Conservation (phyloP, 2,113 vertebrate species). For the Paradoxurus hermaphroditus region DNA sequence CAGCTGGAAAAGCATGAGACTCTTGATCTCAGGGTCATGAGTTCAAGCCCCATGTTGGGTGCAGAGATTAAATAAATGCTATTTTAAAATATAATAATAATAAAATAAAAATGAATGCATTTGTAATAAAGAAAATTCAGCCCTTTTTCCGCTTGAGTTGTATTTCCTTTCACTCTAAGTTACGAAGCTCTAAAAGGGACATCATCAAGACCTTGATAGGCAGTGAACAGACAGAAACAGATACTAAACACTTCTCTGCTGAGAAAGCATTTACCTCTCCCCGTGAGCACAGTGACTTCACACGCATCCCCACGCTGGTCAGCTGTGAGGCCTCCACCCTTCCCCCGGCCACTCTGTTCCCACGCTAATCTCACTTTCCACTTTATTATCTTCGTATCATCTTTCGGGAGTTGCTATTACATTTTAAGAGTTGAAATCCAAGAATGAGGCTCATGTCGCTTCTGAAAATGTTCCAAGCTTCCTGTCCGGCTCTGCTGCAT, state of each 20-base stretch:
- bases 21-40: background rate
- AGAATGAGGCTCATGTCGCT: constrained; percentile 10
- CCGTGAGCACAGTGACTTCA: constrained; percentile 27
- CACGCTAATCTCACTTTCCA: constrained; percentile 4
- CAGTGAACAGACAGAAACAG: constrained; percentile 62
- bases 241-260: constrained; percentile 55
- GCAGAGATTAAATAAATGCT: background rate
- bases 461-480: constrained; percentile 57
- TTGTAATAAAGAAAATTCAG: constrained; percentile 29
- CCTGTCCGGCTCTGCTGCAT: constrained; percentile 39
- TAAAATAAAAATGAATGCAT: background rate
- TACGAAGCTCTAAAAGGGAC: constrained; percentile 31
- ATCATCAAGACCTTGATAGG: constrained; percentile 40
- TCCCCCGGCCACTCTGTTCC: background rate
- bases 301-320: constrained; percentile 8
- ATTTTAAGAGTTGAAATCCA: constrained; percentile 50
- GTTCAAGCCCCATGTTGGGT: background rate
- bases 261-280: constrained; percentile 54
- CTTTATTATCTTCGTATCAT: constrained; percentile 25
- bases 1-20: background rate
- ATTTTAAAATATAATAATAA: background rate
- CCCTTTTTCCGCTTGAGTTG: constrained; percentile 17
- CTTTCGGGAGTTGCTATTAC: background rate
- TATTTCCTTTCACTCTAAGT: constrained; percentile 36
- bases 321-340: constrained; percentile 28